Base-by-base conservation (phyloP, 2,888 invertebrate genomes). In the Pyrrhia umbra region DNA sequence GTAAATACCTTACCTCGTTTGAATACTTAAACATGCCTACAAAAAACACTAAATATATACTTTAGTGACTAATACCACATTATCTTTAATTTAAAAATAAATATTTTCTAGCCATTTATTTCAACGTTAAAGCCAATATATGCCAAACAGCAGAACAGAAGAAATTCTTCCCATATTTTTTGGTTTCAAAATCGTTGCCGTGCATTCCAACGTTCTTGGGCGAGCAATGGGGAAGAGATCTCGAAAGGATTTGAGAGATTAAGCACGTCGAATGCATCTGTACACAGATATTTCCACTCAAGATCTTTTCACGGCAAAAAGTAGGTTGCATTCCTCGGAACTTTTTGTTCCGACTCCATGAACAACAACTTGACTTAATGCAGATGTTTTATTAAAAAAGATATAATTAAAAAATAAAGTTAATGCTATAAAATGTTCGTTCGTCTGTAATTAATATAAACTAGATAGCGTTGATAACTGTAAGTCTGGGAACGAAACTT, bases 221-320 rank as follows among this genome's bases (percentile, higher is more conserved):
- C 46, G 42, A 61, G 52, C 43, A 64, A 66, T 59, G 61, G 56
- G 58, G 77, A 77, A 76, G 77, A 81, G 78, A 82, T 85, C 46
- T 68, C 80, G 73, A 80, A 80, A 80, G 88, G 90, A 90, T 90
- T 91, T 87, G 77, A 78, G 85, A 89, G 91, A 92, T 91, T 91
- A 91, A 87, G 86, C 89, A 90, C 90, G 88, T 89, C 85, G 83
- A 86, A 88, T 89, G 90, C 90, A 88, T 88, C 86, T 85, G 86
- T 85, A 83, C 75, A 78, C 80, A 84, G 85, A 84, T 84, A 81
- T 82, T 83, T 83, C 77, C 84, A 80, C 79, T 77, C 78, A 80
- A 75, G 52, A 64, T 52, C 45, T 52, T 56, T 21, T 65, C 56
- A 18, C 30, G 46, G 45, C 51, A 61, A 61, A 74, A 76, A 74